Percentiles rank a stretch among this genome's conserved stretches.
Conservation (phyloP, 2,797 vertebrate species). For the Dromococcyx pavoninus region DNA sequence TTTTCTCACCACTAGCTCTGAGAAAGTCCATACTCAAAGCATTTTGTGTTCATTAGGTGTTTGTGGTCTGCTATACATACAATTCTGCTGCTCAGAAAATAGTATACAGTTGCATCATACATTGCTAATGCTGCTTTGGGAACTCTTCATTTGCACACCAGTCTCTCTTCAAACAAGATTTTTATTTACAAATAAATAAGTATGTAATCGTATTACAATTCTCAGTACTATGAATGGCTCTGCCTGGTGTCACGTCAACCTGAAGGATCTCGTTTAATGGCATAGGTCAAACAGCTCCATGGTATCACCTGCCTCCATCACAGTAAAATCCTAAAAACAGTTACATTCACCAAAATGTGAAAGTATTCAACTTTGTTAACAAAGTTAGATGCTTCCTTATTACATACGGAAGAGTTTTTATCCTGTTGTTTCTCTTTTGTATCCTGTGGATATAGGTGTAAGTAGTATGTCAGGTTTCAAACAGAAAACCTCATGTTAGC, state of each 20-base stretch:
- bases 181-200: not conserved
- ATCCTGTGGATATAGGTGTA: not conserved
- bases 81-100: not conserved
- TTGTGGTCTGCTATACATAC: not conserved
- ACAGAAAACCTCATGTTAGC: not conserved
- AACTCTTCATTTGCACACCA: not conserved
- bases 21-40: not conserved
- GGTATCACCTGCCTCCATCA: not conserved
- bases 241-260: not conserved
- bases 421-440: not conserved
- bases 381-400: not conserved
- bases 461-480: accelerated
- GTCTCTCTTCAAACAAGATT: not conserved
- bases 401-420: not conserved
- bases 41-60: not conserved
- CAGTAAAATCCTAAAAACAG: not conserved
- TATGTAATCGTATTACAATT: not conserved
- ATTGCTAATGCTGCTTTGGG: not conserved
- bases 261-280: not conserved
- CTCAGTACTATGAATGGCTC: not conserved
- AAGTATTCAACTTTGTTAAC: not conserved
- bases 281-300: not conserved
- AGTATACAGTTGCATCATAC: not conserved
- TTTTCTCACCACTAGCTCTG: not conserved
- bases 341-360: not conserved